A percentile compares a stretch with the other conserved stretches of the same genome.
phyloP scores from a whole-genome alignment of 2,113 vertebrate genomes.

The Micronycteris hirsuta region DNA sequence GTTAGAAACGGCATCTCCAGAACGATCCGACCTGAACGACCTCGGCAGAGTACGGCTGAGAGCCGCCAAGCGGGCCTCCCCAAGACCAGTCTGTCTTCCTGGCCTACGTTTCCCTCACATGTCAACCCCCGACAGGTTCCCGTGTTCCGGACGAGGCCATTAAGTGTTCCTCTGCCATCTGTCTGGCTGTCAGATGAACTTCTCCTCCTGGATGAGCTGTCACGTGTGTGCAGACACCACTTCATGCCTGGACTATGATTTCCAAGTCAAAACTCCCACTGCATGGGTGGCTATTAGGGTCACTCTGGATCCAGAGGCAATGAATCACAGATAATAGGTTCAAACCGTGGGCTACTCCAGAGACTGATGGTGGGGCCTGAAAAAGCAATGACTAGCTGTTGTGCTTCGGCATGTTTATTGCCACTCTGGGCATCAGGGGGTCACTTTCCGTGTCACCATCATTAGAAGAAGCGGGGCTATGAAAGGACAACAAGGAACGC shows the following conservation, averaged over 20 bases:
- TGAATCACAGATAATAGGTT: not conserved
- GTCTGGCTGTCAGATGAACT: not conserved
- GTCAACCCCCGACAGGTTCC: not conserved
- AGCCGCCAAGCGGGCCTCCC: not conserved
- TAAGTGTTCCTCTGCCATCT: not conserved
- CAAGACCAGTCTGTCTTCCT: not conserved
- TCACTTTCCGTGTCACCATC: not conserved
- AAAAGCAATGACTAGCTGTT: not conserved
- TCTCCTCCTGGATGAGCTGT: not conserved
- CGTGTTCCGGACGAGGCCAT: not conserved
- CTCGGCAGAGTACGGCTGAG: not conserved
- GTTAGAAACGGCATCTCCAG: not conserved
- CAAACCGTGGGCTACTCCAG: not conserved
- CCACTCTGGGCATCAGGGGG: not conserved
- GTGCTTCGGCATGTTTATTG: not conserved
- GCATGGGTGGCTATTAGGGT: not conserved
- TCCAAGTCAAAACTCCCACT: not conserved
- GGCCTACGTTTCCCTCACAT: not conserved
- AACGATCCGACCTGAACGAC: not conserved
- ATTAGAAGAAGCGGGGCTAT: not conserved
- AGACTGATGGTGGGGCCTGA: not conserved
- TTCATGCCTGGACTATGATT: not conserved
- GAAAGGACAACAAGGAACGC: not conserved
- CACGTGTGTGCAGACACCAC: not conserved
- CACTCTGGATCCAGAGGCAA: not conserved